phyloP scores from a whole-genome alignment of 2,888 invertebrate genomes.

The Macaria notata region DNA sequence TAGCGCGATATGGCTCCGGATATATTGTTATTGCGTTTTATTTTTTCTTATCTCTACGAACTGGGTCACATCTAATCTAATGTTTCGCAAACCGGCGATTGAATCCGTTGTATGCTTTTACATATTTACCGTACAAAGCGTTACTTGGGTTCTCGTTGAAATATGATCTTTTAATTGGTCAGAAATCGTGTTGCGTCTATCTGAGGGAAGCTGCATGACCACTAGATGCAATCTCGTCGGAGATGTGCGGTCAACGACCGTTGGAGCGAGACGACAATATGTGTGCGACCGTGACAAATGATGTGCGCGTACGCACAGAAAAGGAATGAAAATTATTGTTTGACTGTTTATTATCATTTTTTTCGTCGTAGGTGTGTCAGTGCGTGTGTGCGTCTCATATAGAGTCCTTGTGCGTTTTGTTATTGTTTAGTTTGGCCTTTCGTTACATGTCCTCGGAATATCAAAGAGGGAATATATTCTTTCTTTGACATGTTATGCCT shows the following conservation, averaged over 20 bases:
- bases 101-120: conserved; percentile 21
- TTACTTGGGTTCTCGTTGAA: conserved; percentile 40
- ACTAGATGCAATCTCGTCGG: conserved; percentile 80
- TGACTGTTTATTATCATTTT: conserved; percentile 73
- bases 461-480: conserved; percentile 43
- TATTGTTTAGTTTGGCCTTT: conserved; percentile 54
- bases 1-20: conserved; percentile 31
- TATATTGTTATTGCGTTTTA: conserved; percentile 52
- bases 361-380: conserved; percentile 43
- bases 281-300: conserved; percentile 59
- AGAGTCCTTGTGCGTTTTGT: conserved; percentile 55
- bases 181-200: conserved; percentile 71
- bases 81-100: conserved; percentile 47
- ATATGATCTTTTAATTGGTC: conserved; percentile 73
- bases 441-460: conserved; percentile 51
- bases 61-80: conserved; percentile 64
- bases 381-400: conserved; percentile 58
- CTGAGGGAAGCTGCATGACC: conserved; percentile 75
- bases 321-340: conserved; percentile 78
- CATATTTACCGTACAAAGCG: conserved; percentile 9
- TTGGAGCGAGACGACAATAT: conserved; percentile 56
- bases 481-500: conserved; percentile 38
- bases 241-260: conserved; percentile 79
- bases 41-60: conserved; percentile 66
- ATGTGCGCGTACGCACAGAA: conserved; percentile 80